Evolutionary conservation across 2,113 vertebrate species (phyloP).

Genomic region (Formicarius rufipectus): DNA sequence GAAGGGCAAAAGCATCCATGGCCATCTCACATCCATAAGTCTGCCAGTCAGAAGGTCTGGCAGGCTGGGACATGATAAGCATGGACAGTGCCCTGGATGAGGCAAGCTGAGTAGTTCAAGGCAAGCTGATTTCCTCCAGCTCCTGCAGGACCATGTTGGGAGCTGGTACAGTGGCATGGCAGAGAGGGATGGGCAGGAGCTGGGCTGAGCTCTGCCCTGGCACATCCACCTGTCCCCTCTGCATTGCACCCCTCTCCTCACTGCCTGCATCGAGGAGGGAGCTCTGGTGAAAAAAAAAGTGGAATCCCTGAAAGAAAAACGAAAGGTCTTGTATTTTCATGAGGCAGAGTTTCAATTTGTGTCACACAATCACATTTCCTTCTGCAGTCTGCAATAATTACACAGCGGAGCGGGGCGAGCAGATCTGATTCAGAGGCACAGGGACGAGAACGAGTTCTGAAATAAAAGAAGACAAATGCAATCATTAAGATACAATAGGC

Average conservation of each 20-base stretch:
- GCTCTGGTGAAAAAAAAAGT: background rate
- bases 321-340: background rate
- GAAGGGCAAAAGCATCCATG: background rate
- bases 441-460: slow-evolving; percentile 9
- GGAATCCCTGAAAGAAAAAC: background rate
- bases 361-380: slow-evolving; percentile 50
- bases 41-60: background rate
- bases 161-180: background rate
- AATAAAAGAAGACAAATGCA: slow-evolving; percentile 63
- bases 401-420: background rate
- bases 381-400: slow-evolving; percentile 60
- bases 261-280: background rate
- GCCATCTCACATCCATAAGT: background rate
- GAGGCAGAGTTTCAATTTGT: slow-evolving; percentile 46
- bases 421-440: slow-evolving; percentile 51
- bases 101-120: background rate
- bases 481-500: slow-evolving; percentile 61
- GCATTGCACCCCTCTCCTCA: background rate
- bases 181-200: background rate
- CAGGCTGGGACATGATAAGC: background rate
- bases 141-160: background rate
- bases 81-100: background rate
- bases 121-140: background rate
- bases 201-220: background rate
- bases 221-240: background rate